Evolutionary conservation across 2,888 invertebrate genomes (phyloP).

Genomic region (Bombylius major): DNA sequence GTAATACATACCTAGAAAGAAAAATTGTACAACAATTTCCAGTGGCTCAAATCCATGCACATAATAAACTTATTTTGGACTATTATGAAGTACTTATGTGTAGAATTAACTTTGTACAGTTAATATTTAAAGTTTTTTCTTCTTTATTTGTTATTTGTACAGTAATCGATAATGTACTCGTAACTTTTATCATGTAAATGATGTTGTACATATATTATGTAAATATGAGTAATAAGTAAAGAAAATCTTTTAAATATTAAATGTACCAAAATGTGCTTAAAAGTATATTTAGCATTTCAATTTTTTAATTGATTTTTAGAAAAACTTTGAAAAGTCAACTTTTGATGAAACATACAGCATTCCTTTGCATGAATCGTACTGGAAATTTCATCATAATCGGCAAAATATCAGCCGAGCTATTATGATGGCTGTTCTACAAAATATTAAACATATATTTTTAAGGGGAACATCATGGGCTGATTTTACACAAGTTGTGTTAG

Average conservation of each 20-base stretch:
- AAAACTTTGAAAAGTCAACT: constrained; percentile 18
- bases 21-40: constrained; percentile 53
- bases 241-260: too few species aligned
- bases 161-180: too few species aligned
- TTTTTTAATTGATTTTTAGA: constrained; percentile 29
- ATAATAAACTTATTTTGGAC: constrained; percentile 59
- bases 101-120: too few species aligned
- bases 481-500: constrained; percentile 46
- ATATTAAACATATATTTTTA: constrained; percentile 66
- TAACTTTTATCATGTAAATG: too few species aligned
- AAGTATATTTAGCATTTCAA: neutral
- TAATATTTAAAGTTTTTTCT: too few species aligned
- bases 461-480: constrained; percentile 55
- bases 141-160: too few species aligned
- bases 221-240: too few species aligned
- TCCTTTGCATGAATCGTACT: constrained; percentile 63
- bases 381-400: constrained; percentile 43
- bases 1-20: constrained; percentile 43
- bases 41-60: constrained; percentile 68
- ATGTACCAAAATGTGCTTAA: neutral
- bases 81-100: constrained; percentile 45
- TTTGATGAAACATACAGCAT: constrained; percentile 41
- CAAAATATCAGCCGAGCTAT: constrained; percentile 55
- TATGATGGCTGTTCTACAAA: constrained; percentile 86
- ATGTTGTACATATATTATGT: too few species aligned